Base-by-base conservation (phyloP, 1,140 invertebrate genomes). In the Dendrolimus kikuchii region DNA sequence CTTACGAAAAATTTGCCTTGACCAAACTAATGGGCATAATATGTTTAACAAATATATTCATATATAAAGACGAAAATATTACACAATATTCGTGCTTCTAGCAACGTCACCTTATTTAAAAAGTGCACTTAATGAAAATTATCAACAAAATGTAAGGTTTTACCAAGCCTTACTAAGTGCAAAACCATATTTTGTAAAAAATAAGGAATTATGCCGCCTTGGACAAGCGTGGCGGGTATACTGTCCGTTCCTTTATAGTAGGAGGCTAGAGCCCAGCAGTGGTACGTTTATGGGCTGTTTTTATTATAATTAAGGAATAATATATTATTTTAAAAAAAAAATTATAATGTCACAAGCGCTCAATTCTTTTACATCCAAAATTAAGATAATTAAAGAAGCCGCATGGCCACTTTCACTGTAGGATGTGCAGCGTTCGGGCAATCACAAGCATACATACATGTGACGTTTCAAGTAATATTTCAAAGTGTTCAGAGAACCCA, bases 381-480 rank as follows among this genome's bases (percentile, higher is more conserved):
- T 68, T 59, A 67, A 69, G 63, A 65, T 58, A 62, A 60, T 62
- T 51, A 58, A 58, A 63, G 61, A 75, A 69, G 65, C 66, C 71
- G 67, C 64, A 56, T 62, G 71, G 67, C 23, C 74, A 82, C 81
- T 82, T 85, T 85, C 81, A 82, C 81, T 77, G 67, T 61, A 71
- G 74, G 72, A 71, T 76, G 67, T 69, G 46, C 69, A 69, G 70
- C 72, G 75, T 75, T 75, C 73, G 71, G 73, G 59, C 66, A 62
- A 57, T 55, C 55, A 59, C 62, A 59, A 64, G 70, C 69, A 70
- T 57, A 54, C 57, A 56, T 53, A 51, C 53, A 53, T 49, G 63
- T 69, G 62, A 63, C 62, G 64, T 63, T 56, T 66, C 60, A 58
- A 10, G 23, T 23, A 70, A 64, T 64, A 68, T 64, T 70, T 65